These are phyloP conservation scores for Acanthiza pusilla DNA, from an alignment of 2,797 vertebrate genomes.

Conservation along the genomic window DNA sequence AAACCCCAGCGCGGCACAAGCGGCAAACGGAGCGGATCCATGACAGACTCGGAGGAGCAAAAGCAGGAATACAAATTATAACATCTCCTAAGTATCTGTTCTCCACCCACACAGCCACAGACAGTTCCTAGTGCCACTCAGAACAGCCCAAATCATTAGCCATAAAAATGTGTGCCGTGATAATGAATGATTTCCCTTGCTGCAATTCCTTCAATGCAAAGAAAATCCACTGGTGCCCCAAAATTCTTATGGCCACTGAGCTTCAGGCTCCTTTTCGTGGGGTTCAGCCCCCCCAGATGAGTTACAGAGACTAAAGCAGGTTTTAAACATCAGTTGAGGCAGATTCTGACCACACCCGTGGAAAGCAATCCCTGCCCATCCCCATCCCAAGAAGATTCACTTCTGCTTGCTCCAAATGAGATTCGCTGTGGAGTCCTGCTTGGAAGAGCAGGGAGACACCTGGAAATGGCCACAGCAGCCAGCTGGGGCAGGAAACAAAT, in stretches of 20 bases:
- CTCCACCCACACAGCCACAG: conserved; percentile 19
- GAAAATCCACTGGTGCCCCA: background rate
- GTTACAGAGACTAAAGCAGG: background rate
- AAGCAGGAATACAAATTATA: conserved; percentile 34
- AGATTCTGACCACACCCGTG: background rate
- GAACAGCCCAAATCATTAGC: conserved; percentile 17
- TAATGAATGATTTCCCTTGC: background rate
- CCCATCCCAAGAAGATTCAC: background rate
- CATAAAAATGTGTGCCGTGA: background rate
- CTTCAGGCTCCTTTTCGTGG: background rate
- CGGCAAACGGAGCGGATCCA: background rate
- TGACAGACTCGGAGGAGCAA: background rate
- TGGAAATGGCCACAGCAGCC: background rate
- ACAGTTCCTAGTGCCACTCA: conserved; percentile 19
- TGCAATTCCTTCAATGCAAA: background rate
- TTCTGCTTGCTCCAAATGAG: background rate
- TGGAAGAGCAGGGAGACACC: background rate
- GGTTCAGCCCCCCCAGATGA: background rate
- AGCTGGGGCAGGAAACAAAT: background rate
- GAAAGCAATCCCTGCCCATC: background rate
- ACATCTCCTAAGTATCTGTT: conserved; percentile 10
- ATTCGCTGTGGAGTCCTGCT: background rate
- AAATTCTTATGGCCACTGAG: background rate
- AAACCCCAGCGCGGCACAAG: background rate
- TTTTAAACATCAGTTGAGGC: background rate